Conservation (phyloP, 2,888 invertebrate genomes). For the Spicauda simplicius region DNA sequence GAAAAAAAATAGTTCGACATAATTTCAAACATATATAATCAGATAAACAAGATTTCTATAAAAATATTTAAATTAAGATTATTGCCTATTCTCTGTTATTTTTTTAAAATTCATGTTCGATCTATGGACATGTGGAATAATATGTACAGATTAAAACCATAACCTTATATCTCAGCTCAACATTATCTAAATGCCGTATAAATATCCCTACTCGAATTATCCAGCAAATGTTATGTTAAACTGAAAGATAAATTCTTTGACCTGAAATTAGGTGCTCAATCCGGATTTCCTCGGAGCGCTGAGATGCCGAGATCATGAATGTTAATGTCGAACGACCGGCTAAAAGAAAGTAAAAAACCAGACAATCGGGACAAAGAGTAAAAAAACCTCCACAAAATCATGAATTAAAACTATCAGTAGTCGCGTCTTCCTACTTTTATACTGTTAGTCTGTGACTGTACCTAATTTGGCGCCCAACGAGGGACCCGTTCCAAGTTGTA, state of each 20-base stretch:
- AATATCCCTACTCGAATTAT: constrained; percentile 15
- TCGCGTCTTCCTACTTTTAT: constrained; percentile 62
- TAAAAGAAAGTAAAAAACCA: constrained; percentile 40
- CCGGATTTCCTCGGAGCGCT: constrained; percentile 27
- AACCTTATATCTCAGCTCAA: too few species aligned
- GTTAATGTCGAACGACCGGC: constrained; percentile 44
- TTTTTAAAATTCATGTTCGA: too few species aligned
- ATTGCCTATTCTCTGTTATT: too few species aligned
- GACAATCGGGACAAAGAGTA: constrained; percentile 49
- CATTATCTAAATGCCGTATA: constrained; percentile 6
- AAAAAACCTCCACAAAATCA: constrained; percentile 60
- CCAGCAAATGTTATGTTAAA: constrained; percentile 35
- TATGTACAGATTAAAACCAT: too few species aligned
- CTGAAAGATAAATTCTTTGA: constrained; percentile 37
- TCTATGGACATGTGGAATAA: too few species aligned
- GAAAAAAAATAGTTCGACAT: too few species aligned
- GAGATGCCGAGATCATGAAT: constrained; percentile 49
- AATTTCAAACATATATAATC: too few species aligned
- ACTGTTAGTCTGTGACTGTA: constrained; percentile 60
- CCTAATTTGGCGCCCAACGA: constrained; percentile 80
- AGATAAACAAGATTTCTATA: too few species aligned
- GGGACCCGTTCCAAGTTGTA: constrained; percentile 81
- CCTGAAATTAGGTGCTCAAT: constrained; percentile 35
- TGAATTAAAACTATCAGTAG: constrained; percentile 78
- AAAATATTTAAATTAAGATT: too few species aligned